A percentile compares a stretch with the other conserved stretches of the same genome.
Evolutionary conservation across 2,113 vertebrate genomes (phyloP).

Genomic region (Mesoclemmys tuberculata): DNA sequence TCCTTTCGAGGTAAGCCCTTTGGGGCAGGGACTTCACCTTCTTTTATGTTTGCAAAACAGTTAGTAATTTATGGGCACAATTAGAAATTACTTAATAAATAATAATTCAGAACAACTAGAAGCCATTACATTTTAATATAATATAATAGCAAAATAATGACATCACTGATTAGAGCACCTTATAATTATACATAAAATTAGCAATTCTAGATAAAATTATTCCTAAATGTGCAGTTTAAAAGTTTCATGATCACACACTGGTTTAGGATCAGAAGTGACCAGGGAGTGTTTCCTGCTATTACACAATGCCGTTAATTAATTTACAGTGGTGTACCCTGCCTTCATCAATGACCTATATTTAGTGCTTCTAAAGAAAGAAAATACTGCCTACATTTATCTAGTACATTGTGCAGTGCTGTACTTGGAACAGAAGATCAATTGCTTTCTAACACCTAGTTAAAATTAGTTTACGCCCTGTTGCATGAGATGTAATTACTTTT

Average conservation of each 20-base stretch:
- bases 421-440: neutral
- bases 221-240: neutral
- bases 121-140: neutral
- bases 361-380: neutral
- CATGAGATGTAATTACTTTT: neutral
- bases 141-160: neutral
- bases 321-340: neutral
- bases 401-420: neutral
- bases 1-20: neutral
- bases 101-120: neutral
- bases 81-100: neutral
- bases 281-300: neutral
- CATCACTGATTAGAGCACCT: neutral
- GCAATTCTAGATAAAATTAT: neutral
- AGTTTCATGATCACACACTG: neutral
- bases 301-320: neutral
- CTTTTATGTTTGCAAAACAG: accelerated
- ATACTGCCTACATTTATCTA: neutral
- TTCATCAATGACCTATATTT: neutral
- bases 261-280: neutral
- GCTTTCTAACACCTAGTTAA: neutral
- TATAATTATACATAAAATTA: neutral
- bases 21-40: neutral
- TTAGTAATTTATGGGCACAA: neutral
- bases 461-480: neutral